Conservation (phyloP, 2,113 vertebrate species). For the Tauraco erythrolophus region DNA sequence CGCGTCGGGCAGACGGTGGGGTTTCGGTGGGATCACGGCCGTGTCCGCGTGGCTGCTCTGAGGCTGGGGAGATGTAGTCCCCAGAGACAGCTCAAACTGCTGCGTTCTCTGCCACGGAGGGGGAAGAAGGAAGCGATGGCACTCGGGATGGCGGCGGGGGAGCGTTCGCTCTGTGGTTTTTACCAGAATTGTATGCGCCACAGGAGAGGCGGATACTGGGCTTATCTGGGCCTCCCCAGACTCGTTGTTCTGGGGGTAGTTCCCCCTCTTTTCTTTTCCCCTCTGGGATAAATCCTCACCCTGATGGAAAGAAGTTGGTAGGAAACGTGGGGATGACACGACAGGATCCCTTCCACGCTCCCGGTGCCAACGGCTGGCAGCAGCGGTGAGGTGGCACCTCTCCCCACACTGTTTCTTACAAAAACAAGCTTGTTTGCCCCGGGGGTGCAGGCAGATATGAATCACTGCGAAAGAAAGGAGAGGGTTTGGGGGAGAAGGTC, state of each 20-base stretch:
- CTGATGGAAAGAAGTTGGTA: accelerated
- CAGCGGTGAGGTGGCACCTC: background rate
- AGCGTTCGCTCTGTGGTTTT: background rate
- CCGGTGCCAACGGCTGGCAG: accelerated
- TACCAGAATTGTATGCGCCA: accelerated
- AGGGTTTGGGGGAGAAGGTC: background rate
- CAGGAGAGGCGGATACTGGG: background rate
- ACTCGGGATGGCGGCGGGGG: background rate
- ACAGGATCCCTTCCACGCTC: background rate
- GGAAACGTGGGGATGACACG: background rate
- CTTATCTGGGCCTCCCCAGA: background rate
- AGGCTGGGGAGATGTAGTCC: background rate
- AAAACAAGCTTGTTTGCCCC: background rate
- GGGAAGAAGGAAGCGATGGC: accelerated
- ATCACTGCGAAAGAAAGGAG: background rate
- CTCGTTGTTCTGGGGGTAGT: background rate
- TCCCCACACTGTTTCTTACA: background rate
- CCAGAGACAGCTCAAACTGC: background rate
- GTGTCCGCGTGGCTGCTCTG: accelerated
- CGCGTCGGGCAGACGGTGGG: accelerated
- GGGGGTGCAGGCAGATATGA: background rate
- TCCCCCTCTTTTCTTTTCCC: no score
- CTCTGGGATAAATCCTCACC: background rate
- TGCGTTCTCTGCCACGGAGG: accelerated
- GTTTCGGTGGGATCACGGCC: accelerated